A percentile compares a stretch with the other conserved stretches of the same genome.
Evolutionary conservation across 2,888 invertebrate species (phyloP).

Genomic region (Lochmaea capreae): DNA sequence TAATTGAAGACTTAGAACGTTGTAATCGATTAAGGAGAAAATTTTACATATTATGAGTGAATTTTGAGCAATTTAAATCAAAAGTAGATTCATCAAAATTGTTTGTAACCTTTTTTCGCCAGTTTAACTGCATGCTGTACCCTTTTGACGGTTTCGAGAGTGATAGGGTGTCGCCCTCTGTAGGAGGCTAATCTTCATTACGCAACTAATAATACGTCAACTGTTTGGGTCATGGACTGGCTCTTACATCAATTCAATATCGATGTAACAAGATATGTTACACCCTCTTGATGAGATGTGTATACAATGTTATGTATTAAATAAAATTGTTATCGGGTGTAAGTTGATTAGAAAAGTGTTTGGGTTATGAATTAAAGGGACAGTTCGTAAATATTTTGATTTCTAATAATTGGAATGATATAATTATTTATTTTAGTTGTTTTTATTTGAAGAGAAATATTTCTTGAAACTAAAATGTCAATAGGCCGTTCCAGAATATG

Average conservation of each 20-base stretch:
- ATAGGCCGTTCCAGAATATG: too few species aligned
- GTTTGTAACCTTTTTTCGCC: neutral
- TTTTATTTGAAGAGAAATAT: too few species aligned
- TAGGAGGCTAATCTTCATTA: conserved; percentile 63
- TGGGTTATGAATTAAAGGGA: conserved; percentile 3
- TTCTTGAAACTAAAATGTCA: too few species aligned
- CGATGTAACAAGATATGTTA: conserved; percentile 56
- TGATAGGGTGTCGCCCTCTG: conserved; percentile 58
- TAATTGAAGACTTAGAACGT: too few species aligned
- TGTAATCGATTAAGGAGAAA: too few species aligned
- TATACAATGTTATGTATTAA: conserved; percentile 40
- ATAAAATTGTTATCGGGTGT: conserved; percentile 36
- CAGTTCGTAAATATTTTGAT: neutral
- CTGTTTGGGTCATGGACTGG: conserved; percentile 57
- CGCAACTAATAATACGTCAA: conserved; percentile 62
- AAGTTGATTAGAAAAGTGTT: conserved; percentile 15
- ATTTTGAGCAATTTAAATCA: too few species aligned
- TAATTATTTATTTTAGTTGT: too few species aligned
- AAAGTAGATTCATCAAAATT: too few species aligned
- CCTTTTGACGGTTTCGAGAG: neutral
- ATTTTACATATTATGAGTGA: too few species aligned
- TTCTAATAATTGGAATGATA: neutral
- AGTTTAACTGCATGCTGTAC: neutral
- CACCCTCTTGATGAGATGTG: conserved; percentile 51
- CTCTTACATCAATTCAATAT: conserved; percentile 52